Evolutionary conservation across 2,797 vertebrate species (phyloP).

Genomic region (Hydrophis major): DNA sequence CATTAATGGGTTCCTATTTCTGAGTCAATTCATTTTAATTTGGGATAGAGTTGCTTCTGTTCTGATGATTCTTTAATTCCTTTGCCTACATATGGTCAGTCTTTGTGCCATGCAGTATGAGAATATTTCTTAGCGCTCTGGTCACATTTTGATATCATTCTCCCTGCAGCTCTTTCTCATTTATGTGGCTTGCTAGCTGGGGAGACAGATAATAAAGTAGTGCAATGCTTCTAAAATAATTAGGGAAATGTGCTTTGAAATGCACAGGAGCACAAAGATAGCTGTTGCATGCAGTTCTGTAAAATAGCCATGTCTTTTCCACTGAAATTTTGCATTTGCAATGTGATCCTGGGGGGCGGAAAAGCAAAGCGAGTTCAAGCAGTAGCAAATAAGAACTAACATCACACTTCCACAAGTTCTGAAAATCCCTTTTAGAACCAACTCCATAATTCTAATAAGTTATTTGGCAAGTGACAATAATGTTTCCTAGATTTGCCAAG

Average conservation of each 20-base stretch:
- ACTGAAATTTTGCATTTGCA: not conserved
- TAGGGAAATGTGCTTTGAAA: not conserved
- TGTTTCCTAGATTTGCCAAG: not conserved
- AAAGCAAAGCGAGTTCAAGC: not conserved
- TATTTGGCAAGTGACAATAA: not conserved
- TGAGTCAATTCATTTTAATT: not conserved
- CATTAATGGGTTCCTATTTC: constrained; percentile 9
- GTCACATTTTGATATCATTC: not conserved
- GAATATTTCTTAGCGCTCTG: not conserved
- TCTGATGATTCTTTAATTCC: not conserved
- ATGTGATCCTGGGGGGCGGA: not conserved
- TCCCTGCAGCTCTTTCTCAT: not conserved
- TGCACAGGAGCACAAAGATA: not conserved
- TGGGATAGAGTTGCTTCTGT: not conserved
- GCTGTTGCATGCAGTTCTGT: not conserved
- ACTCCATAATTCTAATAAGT: not conserved
- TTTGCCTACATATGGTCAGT: not conserved
- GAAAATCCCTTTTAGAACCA: not conserved
- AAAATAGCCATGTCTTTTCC: not conserved
- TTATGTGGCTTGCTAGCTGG: not conserved
- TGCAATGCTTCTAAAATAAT: not conserved
- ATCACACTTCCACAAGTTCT: not conserved
- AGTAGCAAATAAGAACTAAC: not conserved
- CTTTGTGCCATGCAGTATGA: not conserved
- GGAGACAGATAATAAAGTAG: not conserved